Evolutionary conservation across 1,140 invertebrate species (phyloP).

Genomic region (Drosophila triauraria): DNA sequence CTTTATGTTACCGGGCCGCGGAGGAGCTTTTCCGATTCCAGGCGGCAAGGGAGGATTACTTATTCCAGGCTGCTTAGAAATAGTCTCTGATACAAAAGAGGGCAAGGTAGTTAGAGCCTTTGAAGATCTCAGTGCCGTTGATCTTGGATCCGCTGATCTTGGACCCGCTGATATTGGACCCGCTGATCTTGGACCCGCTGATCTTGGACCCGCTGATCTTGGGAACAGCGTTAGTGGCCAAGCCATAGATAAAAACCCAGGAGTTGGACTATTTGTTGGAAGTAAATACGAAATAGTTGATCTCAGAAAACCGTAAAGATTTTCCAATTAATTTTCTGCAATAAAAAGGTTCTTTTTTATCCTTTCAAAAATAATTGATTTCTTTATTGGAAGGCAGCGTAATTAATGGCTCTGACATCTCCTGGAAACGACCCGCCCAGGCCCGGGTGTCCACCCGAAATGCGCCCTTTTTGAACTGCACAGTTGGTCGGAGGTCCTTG

Average conservation of each 20-base stretch:
- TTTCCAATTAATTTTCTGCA: background rate
- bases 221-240: background rate
- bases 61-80: background rate
- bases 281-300: background rate
- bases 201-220: background rate
- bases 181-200: background rate
- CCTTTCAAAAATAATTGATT: background rate
- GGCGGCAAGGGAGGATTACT: background rate
- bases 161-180: no score
- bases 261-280: no score
- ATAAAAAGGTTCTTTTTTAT: background rate
- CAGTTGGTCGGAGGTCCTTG: slow-evolving; percentile 38
- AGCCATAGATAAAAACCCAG: no score
- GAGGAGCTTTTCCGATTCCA: background rate
- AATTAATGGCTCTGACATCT: slow-evolving; percentile 20
- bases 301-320: background rate
- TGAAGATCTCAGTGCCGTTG: background rate
- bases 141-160: background rate
- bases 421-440: background rate
- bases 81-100: background rate
- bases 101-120: background rate
- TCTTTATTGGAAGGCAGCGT: background rate
- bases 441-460: slow-evolving; percentile 6
- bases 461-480: slow-evolving; percentile 34
- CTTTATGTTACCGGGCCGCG: background rate